phyloP scores from a whole-genome alignment of 1,140 invertebrate genomes.

The Ostrea denselamellosa region DNA sequence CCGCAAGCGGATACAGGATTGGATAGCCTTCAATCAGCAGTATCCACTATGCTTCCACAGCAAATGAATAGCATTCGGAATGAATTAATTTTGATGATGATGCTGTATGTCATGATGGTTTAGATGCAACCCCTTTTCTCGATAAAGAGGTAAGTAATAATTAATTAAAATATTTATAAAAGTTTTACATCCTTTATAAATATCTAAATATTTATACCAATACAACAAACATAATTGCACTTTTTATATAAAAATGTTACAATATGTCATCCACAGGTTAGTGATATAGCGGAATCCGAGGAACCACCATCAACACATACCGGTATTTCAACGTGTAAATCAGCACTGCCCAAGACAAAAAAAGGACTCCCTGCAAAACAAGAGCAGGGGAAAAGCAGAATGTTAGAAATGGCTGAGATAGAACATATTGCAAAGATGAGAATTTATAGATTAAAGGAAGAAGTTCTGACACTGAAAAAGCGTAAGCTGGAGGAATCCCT shows the following conservation, averaged over 20 bases:
- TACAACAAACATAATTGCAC: too few relatives aligned
- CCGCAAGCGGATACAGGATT: too few relatives aligned
- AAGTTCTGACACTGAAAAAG: too few relatives aligned
- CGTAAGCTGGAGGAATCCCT: too few relatives aligned
- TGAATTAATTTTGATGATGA: slow-evolving; percentile 9
- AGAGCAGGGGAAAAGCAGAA: neutral
- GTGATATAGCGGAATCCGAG: neutral
- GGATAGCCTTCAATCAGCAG: neutral
- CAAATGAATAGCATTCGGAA: neutral
- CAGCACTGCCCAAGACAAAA: neutral
- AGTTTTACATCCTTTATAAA: neutral
- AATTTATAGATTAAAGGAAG: too few relatives aligned
- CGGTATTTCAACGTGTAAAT: too few relatives aligned
- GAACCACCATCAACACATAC: neutral
- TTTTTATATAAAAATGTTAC: too few relatives aligned
- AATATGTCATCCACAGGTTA: neutral
- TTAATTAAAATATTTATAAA: neutral
- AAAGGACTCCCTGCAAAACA: neutral
- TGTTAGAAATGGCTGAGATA: too few relatives aligned
- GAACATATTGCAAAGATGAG: too few relatives aligned
- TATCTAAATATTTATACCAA: neutral
- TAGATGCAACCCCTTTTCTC: neutral
- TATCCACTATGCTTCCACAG: neutral
- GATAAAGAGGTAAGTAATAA: neutral
- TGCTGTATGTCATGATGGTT: neutral